A percentile compares a stretch with the other conserved stretches of the same genome.
Conservation (phyloP, 2,888 invertebrate species). For the Drosophila siamana region DNA sequence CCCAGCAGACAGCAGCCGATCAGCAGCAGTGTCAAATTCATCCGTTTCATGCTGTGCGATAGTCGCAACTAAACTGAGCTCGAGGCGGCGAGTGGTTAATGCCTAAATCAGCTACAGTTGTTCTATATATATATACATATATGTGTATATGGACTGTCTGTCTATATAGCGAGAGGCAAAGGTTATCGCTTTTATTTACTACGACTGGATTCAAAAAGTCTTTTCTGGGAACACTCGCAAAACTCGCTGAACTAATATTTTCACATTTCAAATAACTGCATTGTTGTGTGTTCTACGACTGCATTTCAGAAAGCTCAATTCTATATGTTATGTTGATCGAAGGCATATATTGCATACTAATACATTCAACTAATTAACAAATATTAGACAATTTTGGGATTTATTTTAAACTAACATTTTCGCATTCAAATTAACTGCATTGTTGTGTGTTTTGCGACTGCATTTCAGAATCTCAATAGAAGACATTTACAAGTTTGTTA, state of each 20-base stretch:
- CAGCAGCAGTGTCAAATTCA: conserved; percentile 33
- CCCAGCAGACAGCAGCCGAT: conserved; percentile 40
- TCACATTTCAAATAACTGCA: no score
- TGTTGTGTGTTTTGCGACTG: no score
- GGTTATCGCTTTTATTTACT: conserved; percentile 35
- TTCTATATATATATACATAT: no score
- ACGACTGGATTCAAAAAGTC: neutral
- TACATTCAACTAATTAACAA: neutral
- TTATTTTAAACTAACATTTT: no score
- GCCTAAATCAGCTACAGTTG: conserved; percentile 21
- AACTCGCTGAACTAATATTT: no score
- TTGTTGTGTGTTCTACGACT: no score
- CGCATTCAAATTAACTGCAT: no score
- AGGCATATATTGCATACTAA: neutral
- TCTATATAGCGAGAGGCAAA: neutral
- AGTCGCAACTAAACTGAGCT: conserved; percentile 53
- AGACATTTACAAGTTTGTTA: no score
- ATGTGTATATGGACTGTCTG: conserved; percentile 8
- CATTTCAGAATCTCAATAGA: no score
- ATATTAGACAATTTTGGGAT: no score
- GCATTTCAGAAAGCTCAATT: neutral
- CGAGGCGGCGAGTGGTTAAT: neutral
- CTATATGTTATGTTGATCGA: no score
- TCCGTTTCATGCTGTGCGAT: conserved; percentile 44
- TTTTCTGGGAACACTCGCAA: neutral